Percentiles rank a stretch among this genome's conserved stretches.
Evolutionary conservation across 2,888 invertebrate genomes (phyloP).

Genomic region (Synanthedon vespiformis): DNA sequence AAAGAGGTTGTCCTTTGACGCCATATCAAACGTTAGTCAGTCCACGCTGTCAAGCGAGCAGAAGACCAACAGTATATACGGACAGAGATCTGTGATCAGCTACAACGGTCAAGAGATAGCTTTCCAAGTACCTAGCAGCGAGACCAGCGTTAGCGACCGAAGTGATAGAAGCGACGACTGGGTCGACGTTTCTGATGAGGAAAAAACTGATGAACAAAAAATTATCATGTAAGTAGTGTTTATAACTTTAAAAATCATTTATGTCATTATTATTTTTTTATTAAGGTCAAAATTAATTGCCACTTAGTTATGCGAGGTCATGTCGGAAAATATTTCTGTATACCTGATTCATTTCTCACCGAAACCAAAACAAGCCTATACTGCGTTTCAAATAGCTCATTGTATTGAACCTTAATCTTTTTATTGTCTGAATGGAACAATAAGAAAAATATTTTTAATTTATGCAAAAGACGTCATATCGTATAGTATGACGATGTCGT

Average conservation of each 20-base stretch:
- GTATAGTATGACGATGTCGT: too few relatives aligned
- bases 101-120: slow-evolving; percentile 63
- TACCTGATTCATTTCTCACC: too few relatives aligned
- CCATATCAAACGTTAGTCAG: slow-evolving; percentile 60
- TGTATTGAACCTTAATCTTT: too few relatives aligned
- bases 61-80: slow-evolving; percentile 73
- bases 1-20: slow-evolving; percentile 57
- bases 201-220: slow-evolving; percentile 58
- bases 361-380: too few relatives aligned
- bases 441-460: too few relatives aligned
- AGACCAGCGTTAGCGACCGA: slow-evolving; percentile 70
- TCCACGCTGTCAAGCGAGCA: slow-evolving; percentile 72
- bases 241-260: not conserved
- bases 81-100: slow-evolving; percentile 61
- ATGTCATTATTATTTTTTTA: too few relatives aligned
- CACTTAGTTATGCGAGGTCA: too few relatives aligned
- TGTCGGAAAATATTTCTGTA: too few relatives aligned
- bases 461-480: too few relatives aligned
- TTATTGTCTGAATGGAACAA: too few relatives aligned
- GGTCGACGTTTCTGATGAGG: slow-evolving; percentile 74
- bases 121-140: slow-evolving; percentile 67
- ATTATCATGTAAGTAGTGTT: slow-evolving; percentile 69
- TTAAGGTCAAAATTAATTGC: too few relatives aligned
- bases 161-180: slow-evolving; percentile 76
- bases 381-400: too few relatives aligned